Base-by-base conservation (phyloP, 2,113 vertebrate genomes). In the Gambusia holbrooki region DNA sequence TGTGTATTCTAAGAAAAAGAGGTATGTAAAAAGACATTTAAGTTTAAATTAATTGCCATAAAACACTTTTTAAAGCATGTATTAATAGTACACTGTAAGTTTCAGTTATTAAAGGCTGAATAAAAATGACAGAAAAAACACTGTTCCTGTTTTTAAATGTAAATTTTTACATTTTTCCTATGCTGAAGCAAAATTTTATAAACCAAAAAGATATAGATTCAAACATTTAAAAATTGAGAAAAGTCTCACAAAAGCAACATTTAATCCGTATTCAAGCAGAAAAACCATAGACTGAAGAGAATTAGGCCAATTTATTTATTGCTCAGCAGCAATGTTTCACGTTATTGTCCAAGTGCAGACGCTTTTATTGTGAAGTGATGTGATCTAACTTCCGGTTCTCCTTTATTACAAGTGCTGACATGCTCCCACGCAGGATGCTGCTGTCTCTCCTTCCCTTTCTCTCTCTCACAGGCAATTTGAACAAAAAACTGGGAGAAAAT, bases 351-450 rank as follows among this genome's bases (percentile, higher is more conserved):
- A 62, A 1, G 3, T 22, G 4, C 17, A 51, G 37, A n/a, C 29
- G 62, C 66, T 83, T 89, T 90, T 90, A 86, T 81, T 88, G 83
- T 86, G 75, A 73, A 0, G 25, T 29, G 8, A n/a, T 3, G n/a
- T 9, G 3, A 10, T 13, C 14, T 54, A 54, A 63, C 69, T 76
- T 86, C 74, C 58, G 17, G 4, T 73, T 17, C 29, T 51, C 37
- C 58, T 68, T 66, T 71, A 74, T 74, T 85, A 93, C 93, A 94
- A 92, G 93, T 90, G 90, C 90, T 71, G 90, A 93, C 93, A 93
- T 93, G 93, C 85, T 83, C 79, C 61, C 6, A 2, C 5, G 40
- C 74, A 66, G 73, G 83, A 83, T 64, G 71, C 58, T 45, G n/a
- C 62, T 65, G n/a, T 22, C 30, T 33, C 28, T 1, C 17, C 17